Percentiles rank a stretch among this genome's conserved stretches.
Conservation (phyloP, 1,140 invertebrate species). For the Phenacoccus solenopsis region DNA sequence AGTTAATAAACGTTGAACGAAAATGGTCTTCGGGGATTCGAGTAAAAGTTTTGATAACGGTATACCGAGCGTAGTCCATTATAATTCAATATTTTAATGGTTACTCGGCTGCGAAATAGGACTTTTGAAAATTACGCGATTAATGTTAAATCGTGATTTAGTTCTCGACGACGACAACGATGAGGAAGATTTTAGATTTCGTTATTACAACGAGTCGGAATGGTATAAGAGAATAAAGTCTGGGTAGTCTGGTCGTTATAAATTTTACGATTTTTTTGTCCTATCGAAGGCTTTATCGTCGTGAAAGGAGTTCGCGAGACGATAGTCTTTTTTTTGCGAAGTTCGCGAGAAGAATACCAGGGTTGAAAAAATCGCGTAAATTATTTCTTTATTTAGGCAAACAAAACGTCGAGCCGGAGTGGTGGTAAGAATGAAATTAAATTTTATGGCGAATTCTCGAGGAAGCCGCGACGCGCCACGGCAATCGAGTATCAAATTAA, state of each 20-base stretch:
- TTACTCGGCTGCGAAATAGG: too few species aligned
- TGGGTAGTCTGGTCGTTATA: too few species aligned
- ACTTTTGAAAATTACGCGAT: too few species aligned
- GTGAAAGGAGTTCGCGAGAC: too few species aligned
- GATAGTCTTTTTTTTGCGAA: too few species aligned
- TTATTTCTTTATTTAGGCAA: neutral
- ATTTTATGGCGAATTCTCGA: neutral
- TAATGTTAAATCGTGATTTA: too few species aligned
- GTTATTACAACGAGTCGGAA: too few species aligned
- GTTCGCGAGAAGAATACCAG: neutral
- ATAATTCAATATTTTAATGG: slow-evolving; percentile 3
- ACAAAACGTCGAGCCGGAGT: neutral
- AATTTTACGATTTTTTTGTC: too few species aligned
- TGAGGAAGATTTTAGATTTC: too few species aligned
- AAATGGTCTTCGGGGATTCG: neutral
- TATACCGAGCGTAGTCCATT: neutral
- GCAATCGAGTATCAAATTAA: neutral
- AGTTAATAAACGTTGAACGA: neutral
- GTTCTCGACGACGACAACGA: too few species aligned
- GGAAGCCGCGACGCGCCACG: neutral
- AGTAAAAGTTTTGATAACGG: neutral
- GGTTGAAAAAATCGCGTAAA: neutral
- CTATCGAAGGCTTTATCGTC: too few species aligned
- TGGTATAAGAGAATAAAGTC: too few species aligned
- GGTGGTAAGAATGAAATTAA: neutral